Evolutionary conservation across 2,888 invertebrate species (phyloP).

Genomic region (Cerceris rybyensis): DNA sequence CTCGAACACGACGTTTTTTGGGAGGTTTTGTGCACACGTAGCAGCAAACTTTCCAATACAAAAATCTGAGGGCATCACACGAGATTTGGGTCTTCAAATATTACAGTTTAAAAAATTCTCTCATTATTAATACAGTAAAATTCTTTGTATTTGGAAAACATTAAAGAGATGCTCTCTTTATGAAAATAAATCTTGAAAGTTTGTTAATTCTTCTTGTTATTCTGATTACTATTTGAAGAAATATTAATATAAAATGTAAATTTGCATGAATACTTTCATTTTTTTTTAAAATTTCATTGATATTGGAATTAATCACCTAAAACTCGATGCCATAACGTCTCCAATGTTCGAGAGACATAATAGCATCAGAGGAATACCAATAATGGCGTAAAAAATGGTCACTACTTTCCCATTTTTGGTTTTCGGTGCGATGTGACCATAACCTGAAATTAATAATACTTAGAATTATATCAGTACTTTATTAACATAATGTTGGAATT

Average conservation of each 20-base stretch:
- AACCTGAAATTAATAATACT: conserved; percentile 85
- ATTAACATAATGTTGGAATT: not conserved
- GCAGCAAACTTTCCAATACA: conserved; percentile 97
- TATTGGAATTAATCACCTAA: conserved; percentile 83
- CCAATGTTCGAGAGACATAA: conserved; percentile 97
- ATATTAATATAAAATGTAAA: not conserved
- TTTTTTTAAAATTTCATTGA: not conserved
- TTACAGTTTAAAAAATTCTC: no score
- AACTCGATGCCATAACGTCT: conserved; percentile 96
- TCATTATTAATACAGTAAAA: no score
- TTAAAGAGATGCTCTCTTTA: no score
- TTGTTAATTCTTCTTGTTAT: no score
- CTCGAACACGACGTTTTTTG: conserved; percentile 83
- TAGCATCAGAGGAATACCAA: conserved; percentile 97
- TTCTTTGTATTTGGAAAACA: no score
- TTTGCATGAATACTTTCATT: not conserved
- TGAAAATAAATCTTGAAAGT: no score
- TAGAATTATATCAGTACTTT: not conserved
- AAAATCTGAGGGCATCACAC: conserved; percentile 84
- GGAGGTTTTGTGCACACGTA: conserved; percentile 93
- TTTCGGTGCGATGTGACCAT: conserved; percentile 97
- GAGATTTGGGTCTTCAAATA: not conserved
- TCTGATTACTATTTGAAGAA: not conserved
- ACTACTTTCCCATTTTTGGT: conserved; percentile 96
- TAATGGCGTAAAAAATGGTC: conserved; percentile 97